Percentiles rank a stretch among this genome's conserved stretches.
phyloP scores from a whole-genome alignment of 2,888 invertebrate species.

The Cryptosula pallasiana region DNA sequence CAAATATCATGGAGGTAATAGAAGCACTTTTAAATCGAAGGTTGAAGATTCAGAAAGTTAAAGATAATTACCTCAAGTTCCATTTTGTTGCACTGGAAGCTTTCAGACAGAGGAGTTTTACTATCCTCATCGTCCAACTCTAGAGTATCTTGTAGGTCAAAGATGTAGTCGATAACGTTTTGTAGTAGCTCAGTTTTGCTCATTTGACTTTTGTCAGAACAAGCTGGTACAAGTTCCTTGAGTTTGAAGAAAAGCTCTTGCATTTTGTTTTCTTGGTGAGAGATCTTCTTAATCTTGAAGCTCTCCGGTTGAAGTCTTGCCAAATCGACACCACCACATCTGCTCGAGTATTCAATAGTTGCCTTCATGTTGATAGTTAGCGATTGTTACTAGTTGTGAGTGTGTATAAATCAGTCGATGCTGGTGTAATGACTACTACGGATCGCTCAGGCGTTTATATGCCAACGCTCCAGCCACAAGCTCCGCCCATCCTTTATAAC shows the following conservation, averaged over 20 bases:
- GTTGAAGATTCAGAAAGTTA: background rate
- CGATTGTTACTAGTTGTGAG: background rate
- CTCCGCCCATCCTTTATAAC: background rate
- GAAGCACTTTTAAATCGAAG: background rate
- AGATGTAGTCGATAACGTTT: slow-evolving; percentile 23
- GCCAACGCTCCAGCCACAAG: background rate
- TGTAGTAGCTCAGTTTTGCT: slow-evolving; percentile 18
- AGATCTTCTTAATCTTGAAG: background rate
- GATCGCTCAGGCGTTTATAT: background rate
- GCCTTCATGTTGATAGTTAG: slow-evolving; percentile 14
- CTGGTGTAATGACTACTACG: background rate
- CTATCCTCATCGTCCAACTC: background rate
- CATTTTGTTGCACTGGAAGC: background rate
- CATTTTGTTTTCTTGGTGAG: slow-evolving; percentile 16
- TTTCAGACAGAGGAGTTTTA: slow-evolving; percentile 1
- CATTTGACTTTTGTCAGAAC: background rate
- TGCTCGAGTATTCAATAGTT: background rate
- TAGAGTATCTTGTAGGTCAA: slow-evolving; percentile 22
- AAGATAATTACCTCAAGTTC: background rate
- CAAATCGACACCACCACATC: background rate
- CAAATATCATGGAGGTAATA: too few species aligned
- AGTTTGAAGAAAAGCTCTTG: slow-evolving; percentile 23
- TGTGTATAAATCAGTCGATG: background rate
- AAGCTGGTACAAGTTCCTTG: slow-evolving; percentile 19
- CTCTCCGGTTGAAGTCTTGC: background rate